Evolutionary conservation across 2,797 vertebrate species (phyloP).

Genomic region (Anableps anableps): DNA sequence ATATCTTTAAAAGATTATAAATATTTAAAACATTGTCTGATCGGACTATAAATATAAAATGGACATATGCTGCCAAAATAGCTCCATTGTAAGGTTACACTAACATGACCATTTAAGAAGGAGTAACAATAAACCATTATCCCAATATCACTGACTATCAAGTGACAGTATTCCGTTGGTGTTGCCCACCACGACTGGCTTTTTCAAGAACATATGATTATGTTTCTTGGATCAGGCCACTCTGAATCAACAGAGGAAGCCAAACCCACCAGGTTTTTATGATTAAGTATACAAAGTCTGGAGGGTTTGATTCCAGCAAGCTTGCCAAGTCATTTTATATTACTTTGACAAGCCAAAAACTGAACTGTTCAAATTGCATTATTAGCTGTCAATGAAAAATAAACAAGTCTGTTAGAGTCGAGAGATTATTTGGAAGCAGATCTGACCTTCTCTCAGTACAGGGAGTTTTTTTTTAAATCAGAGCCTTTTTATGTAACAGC

Average conservation of each 20-base stretch:
- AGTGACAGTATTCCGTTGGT: slow-evolving; percentile 65
- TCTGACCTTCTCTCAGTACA: slow-evolving; percentile 50
- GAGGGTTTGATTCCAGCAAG: slow-evolving; percentile 67
- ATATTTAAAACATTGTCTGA: slow-evolving; percentile 17
- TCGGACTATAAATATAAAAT: slow-evolving; percentile 9
- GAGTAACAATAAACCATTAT: slow-evolving; percentile 58
- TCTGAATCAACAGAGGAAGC: slow-evolving; percentile 74
- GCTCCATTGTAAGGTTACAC: slow-evolving; percentile 32
- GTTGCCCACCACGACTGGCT: slow-evolving; percentile 62
- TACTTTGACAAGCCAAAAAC: slow-evolving; percentile 62
- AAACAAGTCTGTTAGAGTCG: slow-evolving; percentile 62
- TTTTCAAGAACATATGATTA: slow-evolving; percentile 73
- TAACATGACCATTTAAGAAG: slow-evolving; percentile 30
- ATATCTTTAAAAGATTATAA: slow-evolving; percentile 15
- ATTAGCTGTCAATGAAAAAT: slow-evolving; percentile 62
- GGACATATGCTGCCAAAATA: slow-evolving; percentile 20
- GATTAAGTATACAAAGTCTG: slow-evolving; percentile 77
- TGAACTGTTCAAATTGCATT: slow-evolving; percentile 67
- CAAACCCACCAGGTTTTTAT: slow-evolving; percentile 76
- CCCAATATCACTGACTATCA: slow-evolving; percentile 59
- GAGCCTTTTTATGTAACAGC: slow-evolving; percentile 65
- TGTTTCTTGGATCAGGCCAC: slow-evolving; percentile 69
- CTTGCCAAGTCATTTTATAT: slow-evolving; percentile 75
- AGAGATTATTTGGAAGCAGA: slow-evolving; percentile 66
- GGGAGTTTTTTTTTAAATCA: slow-evolving; percentile 64